Evolutionary conservation across 2,888 invertebrate species (phyloP).

Genomic region (Cyclophora punctaria): DNA sequence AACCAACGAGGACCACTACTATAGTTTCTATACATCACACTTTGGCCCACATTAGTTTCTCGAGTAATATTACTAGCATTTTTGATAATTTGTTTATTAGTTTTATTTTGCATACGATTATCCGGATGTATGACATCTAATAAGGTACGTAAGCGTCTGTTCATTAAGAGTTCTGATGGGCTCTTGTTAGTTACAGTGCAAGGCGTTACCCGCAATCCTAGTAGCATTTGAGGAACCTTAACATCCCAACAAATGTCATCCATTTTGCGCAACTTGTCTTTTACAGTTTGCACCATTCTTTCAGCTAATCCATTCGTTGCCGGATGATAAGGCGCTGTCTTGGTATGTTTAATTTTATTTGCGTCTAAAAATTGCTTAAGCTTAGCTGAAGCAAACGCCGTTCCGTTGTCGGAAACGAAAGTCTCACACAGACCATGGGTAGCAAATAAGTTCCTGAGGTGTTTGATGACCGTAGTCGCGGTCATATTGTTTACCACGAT

Average conservation of each 20-base stretch:
- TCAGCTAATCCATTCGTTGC: constrained; percentile 14
- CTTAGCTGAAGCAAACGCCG: constrained; percentile 12
- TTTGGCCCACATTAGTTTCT: background rate
- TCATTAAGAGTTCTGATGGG: background rate
- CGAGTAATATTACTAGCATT: background rate
- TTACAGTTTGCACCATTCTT: constrained; percentile 11
- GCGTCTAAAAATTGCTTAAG: constrained; percentile 10
- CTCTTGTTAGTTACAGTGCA: background rate
- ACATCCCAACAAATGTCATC: background rate
- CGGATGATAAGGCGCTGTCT: constrained; percentile 7
- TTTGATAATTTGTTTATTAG: background rate
- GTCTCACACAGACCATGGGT: constrained; percentile 5
- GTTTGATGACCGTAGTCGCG: constrained; percentile 7
- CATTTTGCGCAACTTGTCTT: constrained; percentile 4
- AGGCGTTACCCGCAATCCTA: background rate
- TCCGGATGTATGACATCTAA: background rate
- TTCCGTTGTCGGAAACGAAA: constrained; percentile 12
- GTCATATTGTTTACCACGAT: constrained; percentile 3
- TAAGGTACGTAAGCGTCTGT: background rate
- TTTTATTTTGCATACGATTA: background rate
- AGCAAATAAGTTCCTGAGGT: constrained; percentile 4
- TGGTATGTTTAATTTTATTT: constrained; percentile 11
- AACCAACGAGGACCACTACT: background rate
- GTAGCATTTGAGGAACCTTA: background rate
- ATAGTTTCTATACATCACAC: background rate